Conservation (phyloP, 2,888 invertebrate species). For the Drosophila formosana region DNA sequence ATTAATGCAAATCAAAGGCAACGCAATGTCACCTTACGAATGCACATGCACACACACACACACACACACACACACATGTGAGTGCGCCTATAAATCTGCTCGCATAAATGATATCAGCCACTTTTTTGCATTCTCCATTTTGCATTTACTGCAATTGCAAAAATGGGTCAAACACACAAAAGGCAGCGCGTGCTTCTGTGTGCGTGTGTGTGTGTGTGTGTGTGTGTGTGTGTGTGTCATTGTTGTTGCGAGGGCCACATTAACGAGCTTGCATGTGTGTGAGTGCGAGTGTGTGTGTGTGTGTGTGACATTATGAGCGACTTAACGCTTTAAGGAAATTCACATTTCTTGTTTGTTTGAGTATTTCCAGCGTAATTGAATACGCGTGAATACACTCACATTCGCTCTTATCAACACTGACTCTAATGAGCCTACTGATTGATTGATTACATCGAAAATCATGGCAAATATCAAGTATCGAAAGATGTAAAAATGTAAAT, state of each 20-base stretch:
- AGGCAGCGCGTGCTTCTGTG: constrained; percentile 22
- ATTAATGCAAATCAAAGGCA: constrained; percentile 27
- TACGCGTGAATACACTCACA: neutral
- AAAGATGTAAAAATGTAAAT: no score
- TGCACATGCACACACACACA: constrained; percentile 13
- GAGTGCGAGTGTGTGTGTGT: constrained; percentile 22
- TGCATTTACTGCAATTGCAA: constrained; percentile 31
- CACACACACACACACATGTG: neutral
- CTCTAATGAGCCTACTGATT: neutral
- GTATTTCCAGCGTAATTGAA: constrained; percentile 11
- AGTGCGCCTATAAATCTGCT: constrained; percentile 17
- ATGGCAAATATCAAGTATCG: neutral
- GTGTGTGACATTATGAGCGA: constrained; percentile 33
- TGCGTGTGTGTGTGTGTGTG: constrained; percentile 14
- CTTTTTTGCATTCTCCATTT: constrained; percentile 17
- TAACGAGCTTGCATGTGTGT: constrained; percentile 21
- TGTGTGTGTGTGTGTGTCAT: constrained; percentile 25
- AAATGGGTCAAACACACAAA: constrained; percentile 64
- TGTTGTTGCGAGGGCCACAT: constrained; percentile 49
- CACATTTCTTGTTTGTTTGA: constrained; percentile 22
- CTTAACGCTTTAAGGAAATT: constrained; percentile 45
- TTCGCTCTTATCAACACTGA: neutral
- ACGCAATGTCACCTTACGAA: constrained; percentile 39
- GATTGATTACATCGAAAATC: constrained; percentile 6
- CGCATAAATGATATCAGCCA: constrained; percentile 26